Conservation (phyloP, 2,113 vertebrate genomes). For the Macrotis lagotis region DNA sequence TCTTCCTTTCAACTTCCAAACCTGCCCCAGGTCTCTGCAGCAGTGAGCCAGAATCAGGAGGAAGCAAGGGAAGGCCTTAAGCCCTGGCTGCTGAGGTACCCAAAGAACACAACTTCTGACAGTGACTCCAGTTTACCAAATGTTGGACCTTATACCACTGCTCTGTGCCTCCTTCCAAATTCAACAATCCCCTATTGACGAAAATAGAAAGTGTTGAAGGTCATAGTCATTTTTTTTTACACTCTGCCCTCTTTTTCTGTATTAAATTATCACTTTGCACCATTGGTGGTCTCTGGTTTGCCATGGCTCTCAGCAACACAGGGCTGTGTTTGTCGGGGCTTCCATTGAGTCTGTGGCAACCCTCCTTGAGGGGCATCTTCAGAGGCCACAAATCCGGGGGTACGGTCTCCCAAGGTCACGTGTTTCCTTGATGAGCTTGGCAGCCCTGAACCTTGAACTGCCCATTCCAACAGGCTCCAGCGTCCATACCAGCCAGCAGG, state of each 20-base stretch:
- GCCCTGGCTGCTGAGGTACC: not conserved
- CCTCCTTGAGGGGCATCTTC: not conserved
- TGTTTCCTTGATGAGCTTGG: not conserved
- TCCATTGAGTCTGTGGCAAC: not conserved
- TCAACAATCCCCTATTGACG: constrained; percentile 33
- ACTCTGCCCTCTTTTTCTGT: constrained; percentile 42
- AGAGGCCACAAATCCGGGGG: not conserved
- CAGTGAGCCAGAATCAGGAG: constrained; percentile 47
- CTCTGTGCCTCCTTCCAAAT: constrained; percentile 53
- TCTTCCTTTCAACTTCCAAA: constrained; percentile 38
- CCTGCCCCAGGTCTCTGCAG: not conserved
- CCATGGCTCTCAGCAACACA: not conserved
- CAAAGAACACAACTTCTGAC: constrained; percentile 37
- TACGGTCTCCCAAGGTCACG: not conserved
- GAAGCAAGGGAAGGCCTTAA: not conserved
- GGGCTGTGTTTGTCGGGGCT: not conserved
- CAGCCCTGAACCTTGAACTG: not conserved
- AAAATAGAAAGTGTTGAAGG: constrained; percentile 36
- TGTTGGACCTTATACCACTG: not conserved
- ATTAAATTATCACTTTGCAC: constrained; percentile 40
- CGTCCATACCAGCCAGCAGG: not conserved
- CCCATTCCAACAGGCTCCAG: accelerated
- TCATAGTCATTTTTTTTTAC: constrained; percentile 24
- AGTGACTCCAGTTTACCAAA: constrained; percentile 10
- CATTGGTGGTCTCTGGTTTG: constrained; percentile 19